These are phyloP conservation scores for Seira ritae DNA, from an alignment of 2,888 invertebrate genomes.

Conservation along the genomic window DNA sequence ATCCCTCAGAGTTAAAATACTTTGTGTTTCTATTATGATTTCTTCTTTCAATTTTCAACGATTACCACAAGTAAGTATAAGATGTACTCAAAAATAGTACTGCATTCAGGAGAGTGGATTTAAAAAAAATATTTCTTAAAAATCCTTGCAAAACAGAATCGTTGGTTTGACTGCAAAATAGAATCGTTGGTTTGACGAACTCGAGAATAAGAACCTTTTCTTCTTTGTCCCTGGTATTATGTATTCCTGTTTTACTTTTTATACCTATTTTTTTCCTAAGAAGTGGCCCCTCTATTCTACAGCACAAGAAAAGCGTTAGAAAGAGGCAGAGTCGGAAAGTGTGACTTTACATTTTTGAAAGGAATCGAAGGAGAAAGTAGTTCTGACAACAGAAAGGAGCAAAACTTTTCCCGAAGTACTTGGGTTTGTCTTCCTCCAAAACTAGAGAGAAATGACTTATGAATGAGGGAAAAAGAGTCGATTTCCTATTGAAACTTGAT, in stretches of 20 bases:
- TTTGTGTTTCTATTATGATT: too few relatives aligned
- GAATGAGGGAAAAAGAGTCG: conserved; percentile 53
- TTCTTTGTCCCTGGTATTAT: conserved; percentile 27
- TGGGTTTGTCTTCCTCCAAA: conserved; percentile 26
- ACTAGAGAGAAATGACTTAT: conserved; percentile 53
- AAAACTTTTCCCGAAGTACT: conserved; percentile 20
- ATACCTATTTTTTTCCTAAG: conserved; percentile 29
- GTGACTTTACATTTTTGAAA: conserved; percentile 34
- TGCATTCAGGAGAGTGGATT: not conserved
- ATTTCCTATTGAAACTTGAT: conserved; percentile 63
- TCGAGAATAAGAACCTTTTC: conserved; percentile 41
- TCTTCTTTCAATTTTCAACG: too few relatives aligned
- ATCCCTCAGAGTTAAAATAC: not conserved
- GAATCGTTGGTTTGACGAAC: conserved; percentile 18
- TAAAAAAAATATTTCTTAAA: not conserved
- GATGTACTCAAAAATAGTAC: not conserved
- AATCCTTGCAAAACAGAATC: not conserved
- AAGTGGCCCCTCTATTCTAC: not conserved
- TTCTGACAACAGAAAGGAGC: conserved; percentile 18
- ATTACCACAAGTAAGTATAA: not conserved
- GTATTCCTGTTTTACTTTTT: conserved; percentile 23
- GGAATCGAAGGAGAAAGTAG: conserved; percentile 16
- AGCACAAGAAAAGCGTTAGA: not conserved
- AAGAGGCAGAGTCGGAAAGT: conserved; percentile 12
- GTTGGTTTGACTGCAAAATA: too few relatives aligned